These are phyloP conservation scores for Biston stratarius DNA, from an alignment of 2,888 invertebrate genomes.

Conservation along the genomic window DNA sequence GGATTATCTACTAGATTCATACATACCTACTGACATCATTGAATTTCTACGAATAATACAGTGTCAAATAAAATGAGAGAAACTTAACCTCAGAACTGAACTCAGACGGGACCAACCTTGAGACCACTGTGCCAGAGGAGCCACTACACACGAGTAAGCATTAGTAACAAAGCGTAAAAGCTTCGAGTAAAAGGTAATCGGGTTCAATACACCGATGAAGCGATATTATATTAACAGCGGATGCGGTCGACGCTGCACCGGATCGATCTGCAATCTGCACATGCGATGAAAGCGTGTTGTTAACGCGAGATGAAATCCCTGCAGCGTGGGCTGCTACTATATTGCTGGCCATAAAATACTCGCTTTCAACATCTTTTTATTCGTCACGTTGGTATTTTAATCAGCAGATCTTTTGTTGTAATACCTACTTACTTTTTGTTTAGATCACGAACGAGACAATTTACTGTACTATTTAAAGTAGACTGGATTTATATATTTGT, in stretches of 20 bases:
- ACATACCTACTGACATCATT: no score
- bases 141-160: conserved; percentile 9
- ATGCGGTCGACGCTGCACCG: conserved; percentile 42
- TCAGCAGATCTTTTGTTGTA: neutral
- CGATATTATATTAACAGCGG: conserved; percentile 42
- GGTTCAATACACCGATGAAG: conserved; percentile 35
- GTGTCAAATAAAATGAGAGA: no score
- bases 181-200: conserved; percentile 20
- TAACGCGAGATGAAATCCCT: conserved; percentile 37
- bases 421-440: neutral
- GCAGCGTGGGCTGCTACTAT: conserved; percentile 27
- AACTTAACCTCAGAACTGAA: no score
- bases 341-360: conserved; percentile 15
- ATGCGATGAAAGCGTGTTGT: conserved; percentile 41
- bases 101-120: no score
- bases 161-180: conserved; percentile 21
- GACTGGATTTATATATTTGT: no score
- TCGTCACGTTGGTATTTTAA: conserved; percentile 46
- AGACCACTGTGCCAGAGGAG: neutral
- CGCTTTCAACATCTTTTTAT: conserved; percentile 17
- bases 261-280: conserved; percentile 40
- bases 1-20: no score
- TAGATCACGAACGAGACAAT: neutral
- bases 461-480: neutral
- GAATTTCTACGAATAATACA: no score